phyloP scores from a whole-genome alignment of 2,888 invertebrate genomes.

The Rhagonycha lutea region DNA sequence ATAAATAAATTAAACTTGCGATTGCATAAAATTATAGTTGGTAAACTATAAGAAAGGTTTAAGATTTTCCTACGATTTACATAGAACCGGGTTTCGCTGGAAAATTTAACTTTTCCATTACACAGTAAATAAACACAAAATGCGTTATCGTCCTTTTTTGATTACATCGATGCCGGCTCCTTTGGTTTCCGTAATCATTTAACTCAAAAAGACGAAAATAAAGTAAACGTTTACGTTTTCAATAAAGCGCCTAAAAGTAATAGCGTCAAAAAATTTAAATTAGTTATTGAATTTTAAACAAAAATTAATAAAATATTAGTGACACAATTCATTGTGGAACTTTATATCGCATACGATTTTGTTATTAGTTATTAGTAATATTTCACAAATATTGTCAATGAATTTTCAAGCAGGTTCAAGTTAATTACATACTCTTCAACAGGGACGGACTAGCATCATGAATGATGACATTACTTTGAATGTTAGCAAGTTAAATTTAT shows the following conservation, averaged over 20 bases:
- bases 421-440: too few species aligned
- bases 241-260: not conserved
- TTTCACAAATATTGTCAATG: too few species aligned
- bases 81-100: not conserved
- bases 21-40: not conserved
- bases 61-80: not conserved
- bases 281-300: not conserved
- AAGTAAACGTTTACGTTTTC: not conserved
- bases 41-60: not conserved
- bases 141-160: not conserved
- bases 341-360: too few species aligned
- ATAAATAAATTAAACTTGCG: not conserved
- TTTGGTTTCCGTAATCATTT: not conserved
- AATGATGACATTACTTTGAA: too few species aligned
- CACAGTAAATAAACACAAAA: not conserved
- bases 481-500: too few species aligned
- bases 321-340: too few species aligned
- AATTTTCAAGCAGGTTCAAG: too few species aligned
- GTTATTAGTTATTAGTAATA: too few species aligned
- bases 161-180: not conserved
- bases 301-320: not conserved
- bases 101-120: not conserved
- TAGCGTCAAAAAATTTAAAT: not conserved
- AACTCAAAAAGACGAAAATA: not conserved
- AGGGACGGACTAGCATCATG: too few species aligned